Evolutionary conservation across 2,113 vertebrate genomes (phyloP).

Genomic region (Pedionomus torquatus): DNA sequence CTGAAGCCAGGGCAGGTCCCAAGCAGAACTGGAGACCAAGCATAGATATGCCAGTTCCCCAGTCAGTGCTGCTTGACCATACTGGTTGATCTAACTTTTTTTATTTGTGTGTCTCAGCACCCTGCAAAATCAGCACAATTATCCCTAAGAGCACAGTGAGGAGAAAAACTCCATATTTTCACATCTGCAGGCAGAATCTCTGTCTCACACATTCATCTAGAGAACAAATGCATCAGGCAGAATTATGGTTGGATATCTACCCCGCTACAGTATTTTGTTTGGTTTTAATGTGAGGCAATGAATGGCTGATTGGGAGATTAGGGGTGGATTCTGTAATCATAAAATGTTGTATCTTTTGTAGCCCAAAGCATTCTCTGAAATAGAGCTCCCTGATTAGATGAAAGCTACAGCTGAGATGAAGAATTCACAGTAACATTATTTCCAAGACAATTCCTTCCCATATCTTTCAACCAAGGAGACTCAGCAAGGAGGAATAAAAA

Average conservation of each 20-base stretch:
- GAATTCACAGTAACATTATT: background rate
- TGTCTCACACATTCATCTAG: background rate
- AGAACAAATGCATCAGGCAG: background rate
- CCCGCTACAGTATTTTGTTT: slow-evolving; percentile 40
- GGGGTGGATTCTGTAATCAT: background rate
- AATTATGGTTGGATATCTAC: background rate
- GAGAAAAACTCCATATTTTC: slow-evolving; percentile 4
- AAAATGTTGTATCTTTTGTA: background rate
- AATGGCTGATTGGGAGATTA: slow-evolving; percentile 49
- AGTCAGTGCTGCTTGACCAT: background rate
- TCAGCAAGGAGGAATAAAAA: background rate
- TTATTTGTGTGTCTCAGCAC: background rate
- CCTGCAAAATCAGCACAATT: background rate
- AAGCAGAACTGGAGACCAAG: background rate
- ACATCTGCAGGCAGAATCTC: slow-evolving; percentile 26
- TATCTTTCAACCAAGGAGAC: background rate
- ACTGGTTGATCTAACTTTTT: background rate
- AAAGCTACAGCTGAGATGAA: background rate
- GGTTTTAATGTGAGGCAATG: slow-evolving; percentile 22
- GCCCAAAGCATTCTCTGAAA: background rate
- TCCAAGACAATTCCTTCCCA: background rate
- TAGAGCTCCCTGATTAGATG: background rate
- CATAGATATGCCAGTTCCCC: background rate
- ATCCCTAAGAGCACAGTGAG: background rate
- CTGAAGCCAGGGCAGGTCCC: background rate